Conservation (phyloP, 2,113 vertebrate genomes). For the Machaerirhynchus nigripectus region DNA sequence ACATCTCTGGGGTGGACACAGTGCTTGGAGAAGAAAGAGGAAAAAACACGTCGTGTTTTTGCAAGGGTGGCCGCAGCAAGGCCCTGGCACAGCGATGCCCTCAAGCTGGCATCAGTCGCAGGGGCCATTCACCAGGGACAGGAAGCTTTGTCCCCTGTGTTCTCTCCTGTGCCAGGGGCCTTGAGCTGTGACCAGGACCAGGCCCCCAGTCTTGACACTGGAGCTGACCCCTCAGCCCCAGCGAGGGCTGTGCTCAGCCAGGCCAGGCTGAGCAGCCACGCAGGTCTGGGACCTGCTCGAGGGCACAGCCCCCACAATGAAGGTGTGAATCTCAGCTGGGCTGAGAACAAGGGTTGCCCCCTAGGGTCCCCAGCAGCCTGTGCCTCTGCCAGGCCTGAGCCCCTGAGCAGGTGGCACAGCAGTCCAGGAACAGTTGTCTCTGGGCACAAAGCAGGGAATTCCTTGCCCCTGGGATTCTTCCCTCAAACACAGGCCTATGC, state of each 20-base stretch:
- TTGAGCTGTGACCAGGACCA: not conserved
- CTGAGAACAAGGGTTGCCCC: not conserved
- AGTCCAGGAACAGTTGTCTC: rapidly evolving
- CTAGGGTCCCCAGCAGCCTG: not conserved
- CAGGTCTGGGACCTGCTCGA: not conserved
- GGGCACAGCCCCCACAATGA: rapidly evolving
- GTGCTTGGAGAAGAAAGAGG: not conserved
- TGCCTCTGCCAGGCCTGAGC: not conserved
- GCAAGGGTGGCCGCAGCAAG: rapidly evolving
- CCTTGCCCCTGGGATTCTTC: no score
- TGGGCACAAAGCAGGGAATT: not conserved
- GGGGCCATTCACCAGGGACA: rapidly evolving
- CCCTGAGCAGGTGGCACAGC: not conserved
- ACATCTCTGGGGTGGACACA: rapidly evolving
- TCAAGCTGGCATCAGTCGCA: rapidly evolving
- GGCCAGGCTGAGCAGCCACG: not conserved
- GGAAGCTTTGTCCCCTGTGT: rapidly evolving
- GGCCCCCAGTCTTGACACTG: not conserved
- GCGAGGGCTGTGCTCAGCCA: rapidly evolving
- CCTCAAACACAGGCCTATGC: rapidly evolving
- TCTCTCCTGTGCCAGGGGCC: rapidly evolving
- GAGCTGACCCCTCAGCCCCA: not conserved
- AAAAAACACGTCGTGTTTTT: rapidly evolving
- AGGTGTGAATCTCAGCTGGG: not conserved
- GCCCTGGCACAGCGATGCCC: rapidly evolving